A percentile compares a stretch with the other conserved stretches of the same genome.
Evolutionary conservation across 2,888 invertebrate species (phyloP).

Genomic region (Euspilapteryx auroguttella): DNA sequence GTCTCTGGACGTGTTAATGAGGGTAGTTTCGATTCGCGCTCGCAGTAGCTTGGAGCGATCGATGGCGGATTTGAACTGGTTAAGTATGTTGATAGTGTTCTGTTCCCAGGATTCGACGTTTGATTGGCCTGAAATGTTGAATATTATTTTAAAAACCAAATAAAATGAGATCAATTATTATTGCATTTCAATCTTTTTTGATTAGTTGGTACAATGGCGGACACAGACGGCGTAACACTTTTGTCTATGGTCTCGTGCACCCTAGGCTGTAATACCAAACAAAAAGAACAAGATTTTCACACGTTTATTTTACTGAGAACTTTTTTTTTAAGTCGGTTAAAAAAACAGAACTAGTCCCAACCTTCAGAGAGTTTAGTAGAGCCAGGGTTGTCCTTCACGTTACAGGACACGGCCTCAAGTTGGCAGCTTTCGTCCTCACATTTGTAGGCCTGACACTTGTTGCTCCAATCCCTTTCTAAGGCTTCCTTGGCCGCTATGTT

Average conservation of each 20-base stretch:
- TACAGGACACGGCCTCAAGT: slow-evolving; percentile 68
- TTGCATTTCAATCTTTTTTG: too few species aligned
- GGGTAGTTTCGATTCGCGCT: slow-evolving; percentile 69
- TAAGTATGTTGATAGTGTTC: slow-evolving; percentile 73
- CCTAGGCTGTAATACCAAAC: too few species aligned
- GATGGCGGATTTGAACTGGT: slow-evolving; percentile 72
- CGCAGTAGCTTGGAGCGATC: slow-evolving; percentile 73
- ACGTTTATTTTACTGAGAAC: too few species aligned
- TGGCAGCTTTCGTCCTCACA: slow-evolving; percentile 73
- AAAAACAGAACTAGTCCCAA: too few species aligned
- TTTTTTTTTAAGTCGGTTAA: too few species aligned
- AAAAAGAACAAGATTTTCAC: too few species aligned
- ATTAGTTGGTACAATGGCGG: too few species aligned
- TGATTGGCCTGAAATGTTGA: too few species aligned
- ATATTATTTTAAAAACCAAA: too few species aligned
- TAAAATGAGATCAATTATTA: too few species aligned
- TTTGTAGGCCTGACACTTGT: slow-evolving; percentile 79
- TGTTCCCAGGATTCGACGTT: slow-evolving; percentile 83
- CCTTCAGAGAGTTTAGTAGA: slow-evolving; percentile 78
- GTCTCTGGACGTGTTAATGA: slow-evolving; percentile 77
- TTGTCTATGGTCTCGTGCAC: too few species aligned
- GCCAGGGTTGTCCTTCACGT: slow-evolving; percentile 77
- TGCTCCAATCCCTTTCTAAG: slow-evolving; percentile 87
- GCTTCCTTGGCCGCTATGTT: slow-evolving; percentile 77
- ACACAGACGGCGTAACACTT: too few species aligned